These are phyloP conservation scores for Chaitophorus viminalis DNA, from an alignment of 2,888 invertebrate species.

Conservation along the genomic window DNA sequence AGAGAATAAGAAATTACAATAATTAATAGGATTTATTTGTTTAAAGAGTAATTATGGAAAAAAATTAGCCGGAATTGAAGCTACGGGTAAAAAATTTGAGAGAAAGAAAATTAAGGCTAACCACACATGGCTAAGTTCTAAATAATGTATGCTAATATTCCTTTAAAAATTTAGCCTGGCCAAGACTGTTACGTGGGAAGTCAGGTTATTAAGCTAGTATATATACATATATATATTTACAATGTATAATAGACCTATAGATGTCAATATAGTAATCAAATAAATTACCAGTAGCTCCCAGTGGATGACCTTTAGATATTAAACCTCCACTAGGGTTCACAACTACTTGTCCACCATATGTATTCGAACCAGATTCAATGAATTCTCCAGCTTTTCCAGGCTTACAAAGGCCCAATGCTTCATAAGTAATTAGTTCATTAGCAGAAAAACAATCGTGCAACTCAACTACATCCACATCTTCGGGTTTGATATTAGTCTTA, in stretches of 20 bases:
- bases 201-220: too few species aligned
- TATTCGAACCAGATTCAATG: slow-evolving; percentile 94
- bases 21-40: too few species aligned
- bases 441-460: slow-evolving; percentile 98
- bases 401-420: slow-evolving; percentile 91
- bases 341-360: slow-evolving; percentile 96
- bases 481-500: slow-evolving; percentile 79
- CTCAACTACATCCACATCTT: slow-evolving; percentile 92
- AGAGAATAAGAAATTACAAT: too few species aligned
- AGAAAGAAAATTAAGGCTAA: too few species aligned
- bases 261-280: not conserved
- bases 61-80: too few species aligned
- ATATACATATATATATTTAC: not conserved
- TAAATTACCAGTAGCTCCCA: slow-evolving; percentile 87
- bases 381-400: slow-evolving; percentile 91
- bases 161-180: too few species aligned
- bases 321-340: slow-evolving; percentile 99
- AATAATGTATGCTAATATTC: too few species aligned
- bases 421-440: slow-evolving; percentile 97
- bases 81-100: too few species aligned
- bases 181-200: too few species aligned
- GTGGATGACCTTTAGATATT: slow-evolving; percentile 97
- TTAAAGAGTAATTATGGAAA: too few species aligned
- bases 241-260: not conserved
- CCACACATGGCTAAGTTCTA: too few species aligned